These are phyloP conservation scores for Drosophila kohkoa DNA, from an alignment of 1,140 invertebrate species.

Conservation along the genomic window DNA sequence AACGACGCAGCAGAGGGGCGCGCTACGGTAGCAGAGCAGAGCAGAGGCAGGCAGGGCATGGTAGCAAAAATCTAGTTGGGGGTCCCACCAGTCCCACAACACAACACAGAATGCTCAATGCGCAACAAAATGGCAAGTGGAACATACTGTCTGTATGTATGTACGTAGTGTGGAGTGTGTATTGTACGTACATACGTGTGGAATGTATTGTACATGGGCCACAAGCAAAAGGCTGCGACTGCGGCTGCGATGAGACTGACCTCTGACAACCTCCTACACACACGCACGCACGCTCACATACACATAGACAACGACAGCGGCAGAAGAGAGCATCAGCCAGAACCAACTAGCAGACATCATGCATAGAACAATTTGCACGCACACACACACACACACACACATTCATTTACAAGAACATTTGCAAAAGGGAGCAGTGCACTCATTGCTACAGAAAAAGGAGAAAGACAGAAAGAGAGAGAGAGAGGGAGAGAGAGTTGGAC, in stretches of 20 bases:
- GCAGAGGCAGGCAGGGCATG: constrained; percentile 27
- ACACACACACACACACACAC: constrained; percentile 15
- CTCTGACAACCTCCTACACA: constrained; percentile 82
- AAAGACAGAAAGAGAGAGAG: constrained; percentile 26
- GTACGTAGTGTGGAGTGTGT: background rate
- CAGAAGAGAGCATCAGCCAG: constrained; percentile 47
- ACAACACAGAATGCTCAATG: constrained; percentile 46
- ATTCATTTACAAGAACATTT: constrained; percentile 27
- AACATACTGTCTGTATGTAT: constrained; percentile 37
- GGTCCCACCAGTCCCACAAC: constrained; percentile 51
- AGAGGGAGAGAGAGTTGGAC: constrained; percentile 35
- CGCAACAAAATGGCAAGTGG: constrained; percentile 69
- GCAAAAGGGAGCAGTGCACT: constrained; percentile 77
- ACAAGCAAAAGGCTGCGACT: constrained; percentile 22
- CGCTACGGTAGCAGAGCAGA: constrained; percentile 8
- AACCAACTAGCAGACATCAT: constrained; percentile 43
- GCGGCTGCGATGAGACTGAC: constrained; percentile 77
- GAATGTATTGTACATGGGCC: constrained; percentile 60
- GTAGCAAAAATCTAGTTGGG: constrained; percentile 75
- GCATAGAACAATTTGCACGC: constrained; percentile 6
- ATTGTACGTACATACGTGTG: constrained; percentile 40
- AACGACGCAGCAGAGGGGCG: constrained; percentile 46
- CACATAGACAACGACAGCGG: constrained; percentile 18
- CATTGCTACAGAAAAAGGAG: constrained; percentile 52
- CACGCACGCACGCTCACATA: constrained; percentile 27